Evolutionary conservation across 2,113 vertebrate species (phyloP), one percentile per base, ranked within the genome.

Genomic region (Caloenas nicobarica): DNA sequence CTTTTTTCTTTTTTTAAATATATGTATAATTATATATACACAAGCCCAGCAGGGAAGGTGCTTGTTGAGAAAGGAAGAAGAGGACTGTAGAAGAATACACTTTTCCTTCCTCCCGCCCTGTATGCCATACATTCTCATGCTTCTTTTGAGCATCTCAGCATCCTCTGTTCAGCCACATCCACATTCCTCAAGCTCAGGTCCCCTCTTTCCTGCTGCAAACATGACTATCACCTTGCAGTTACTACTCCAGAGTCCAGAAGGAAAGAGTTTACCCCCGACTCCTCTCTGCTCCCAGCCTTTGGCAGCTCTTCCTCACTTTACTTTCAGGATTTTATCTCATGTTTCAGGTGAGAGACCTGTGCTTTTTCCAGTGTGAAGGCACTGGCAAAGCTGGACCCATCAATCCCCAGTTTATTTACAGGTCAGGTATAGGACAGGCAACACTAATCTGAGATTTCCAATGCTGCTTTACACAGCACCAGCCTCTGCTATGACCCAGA

Each of bases 341-440:
- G 31, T 94, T 92, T 93, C 53, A 54, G 74, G 72, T 29, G 56
- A 77, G 46, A 85, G n/a, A 86, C 34, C 66, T 90, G 34, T 88
- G 61, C 5, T 70, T 80, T 92, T 91, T 81, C 14, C 69, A 69
- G 61, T 77, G 66, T 88, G 86, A 90, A 88, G 82, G 62, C 48
- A 65, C n/a, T 71, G 56, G 53, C 26, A 78, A 89, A 83, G 69
- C 46, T 36, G 66, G 44, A 38, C 38, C 79, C 26, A 24, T 89
- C 61, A 68, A 64, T 91, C 29, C 54, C 56, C 36, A 93, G 72
- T 87, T 96, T 95, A 78, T 95, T 90, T 88, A 79, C 95, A 92
- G 91, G 88, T 88, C 90, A 93, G 92, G 68, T 88, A 81, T 40
- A 79, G 83, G 89, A 96, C 44, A 62, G 60, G 78, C 56, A 93